Evolutionary conservation across 2,888 invertebrate genomes (phyloP), one percentile per base, ranked within the genome.

Genomic region (Apotomis betuletana): DNA sequence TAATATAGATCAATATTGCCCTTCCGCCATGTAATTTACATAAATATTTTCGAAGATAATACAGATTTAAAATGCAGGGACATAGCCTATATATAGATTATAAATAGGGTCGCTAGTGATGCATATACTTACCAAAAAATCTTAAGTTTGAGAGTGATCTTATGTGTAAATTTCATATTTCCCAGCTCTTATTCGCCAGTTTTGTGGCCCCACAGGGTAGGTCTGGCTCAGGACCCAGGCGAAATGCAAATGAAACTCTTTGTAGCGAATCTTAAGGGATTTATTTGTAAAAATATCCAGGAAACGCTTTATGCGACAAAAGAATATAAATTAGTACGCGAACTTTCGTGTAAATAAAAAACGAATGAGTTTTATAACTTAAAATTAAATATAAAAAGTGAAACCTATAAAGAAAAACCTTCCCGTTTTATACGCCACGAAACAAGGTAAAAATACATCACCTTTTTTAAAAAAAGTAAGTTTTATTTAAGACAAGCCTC

Each of bases 221-320:
- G 82, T 85, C 80, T 78, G 77, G 83, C 84, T 81, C 82, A 82
- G 82, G 83, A 83, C 84, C 81, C 82, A 82, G 82, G 83, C 80
- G 78, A 83, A 84, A 90, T 90, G 90, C 88, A 91, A 90, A 91
- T 90, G 87, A 89, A 90, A 90, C 90, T 91, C 90, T 90, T 90
- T 91, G 90, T 90, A 86, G 85, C 85, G 84, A 89, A 90, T 89
- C 91, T 90, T 89, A 88, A 83, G 90, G 90, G 90, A 90, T 90
- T 90, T 90, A 90, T 89, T 89, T 84, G 83, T 83, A 86, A 90
- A 90, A 91, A 89, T 83, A 85, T 77, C 80, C 81, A 83, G 83
- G 83, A 86, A 87, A 85, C 77, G 78, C 77, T 78, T 76, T 77
- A 77, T 75, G 79, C 80, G 78, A 86, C 86, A 86, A 87, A 87